Evolutionary conservation across 2,888 invertebrate species (phyloP).

Genomic region (Macropis europaea): DNA sequence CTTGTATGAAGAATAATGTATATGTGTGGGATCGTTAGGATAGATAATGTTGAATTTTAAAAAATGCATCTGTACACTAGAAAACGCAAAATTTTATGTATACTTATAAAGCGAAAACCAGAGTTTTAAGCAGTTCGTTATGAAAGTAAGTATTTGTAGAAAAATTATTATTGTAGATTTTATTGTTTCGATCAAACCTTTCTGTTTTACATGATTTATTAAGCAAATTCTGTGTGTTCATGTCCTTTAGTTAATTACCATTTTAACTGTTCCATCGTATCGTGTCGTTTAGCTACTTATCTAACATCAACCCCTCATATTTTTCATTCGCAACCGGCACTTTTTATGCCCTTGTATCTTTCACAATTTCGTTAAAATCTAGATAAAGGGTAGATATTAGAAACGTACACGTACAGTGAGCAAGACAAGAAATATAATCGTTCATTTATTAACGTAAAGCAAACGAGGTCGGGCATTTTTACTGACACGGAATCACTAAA

Average conservation of each 20-base stretch:
- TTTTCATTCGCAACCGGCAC: constrained; percentile 8
- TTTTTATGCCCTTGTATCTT: constrained; percentile 5
- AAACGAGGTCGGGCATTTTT: no score
- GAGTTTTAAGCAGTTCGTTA: no score
- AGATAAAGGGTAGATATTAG: neutral
- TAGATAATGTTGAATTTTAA: no score
- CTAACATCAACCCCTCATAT: neutral
- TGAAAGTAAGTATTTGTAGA: no score
- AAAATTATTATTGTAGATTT: no score
- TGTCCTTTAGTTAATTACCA: neutral
- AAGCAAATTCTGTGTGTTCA: neutral
- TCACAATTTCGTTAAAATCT: neutral
- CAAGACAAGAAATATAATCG: neutral
- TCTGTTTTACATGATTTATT: neutral
- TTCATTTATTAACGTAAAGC: no score
- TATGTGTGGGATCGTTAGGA: no score
- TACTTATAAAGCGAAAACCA: no score
- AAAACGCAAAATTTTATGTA: no score
- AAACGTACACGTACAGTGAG: neutral
- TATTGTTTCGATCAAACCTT: neutral
- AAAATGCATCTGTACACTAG: no score
- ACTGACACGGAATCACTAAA: no score
- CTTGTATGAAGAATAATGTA: no score
- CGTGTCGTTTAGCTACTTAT: neutral
- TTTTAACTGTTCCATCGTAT: neutral